phyloP scores from a whole-genome alignment of 2,888 invertebrate species.

The Loripinus fragilis region DNA sequence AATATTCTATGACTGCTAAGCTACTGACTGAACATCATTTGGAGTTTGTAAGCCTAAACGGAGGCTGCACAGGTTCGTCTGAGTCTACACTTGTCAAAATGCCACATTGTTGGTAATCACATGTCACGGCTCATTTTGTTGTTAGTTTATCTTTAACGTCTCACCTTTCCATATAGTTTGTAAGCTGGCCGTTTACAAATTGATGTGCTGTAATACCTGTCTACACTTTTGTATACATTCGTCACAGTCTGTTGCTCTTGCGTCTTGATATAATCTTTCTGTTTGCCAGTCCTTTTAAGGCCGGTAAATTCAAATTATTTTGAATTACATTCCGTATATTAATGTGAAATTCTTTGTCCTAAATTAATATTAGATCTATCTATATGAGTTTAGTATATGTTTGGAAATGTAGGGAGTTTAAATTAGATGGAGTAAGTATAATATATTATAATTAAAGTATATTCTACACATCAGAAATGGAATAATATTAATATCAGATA shows the following conservation, averaged over 20 bases:
- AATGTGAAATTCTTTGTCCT: background rate
- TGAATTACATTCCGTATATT: background rate
- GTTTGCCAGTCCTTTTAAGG: background rate
- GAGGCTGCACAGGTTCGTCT: too few species aligned
- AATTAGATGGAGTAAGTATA: slow-evolving; percentile 11
- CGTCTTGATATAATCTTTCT: background rate
- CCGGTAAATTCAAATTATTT: slow-evolving; percentile 11
- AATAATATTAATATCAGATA: background rate
- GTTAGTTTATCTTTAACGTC: background rate
- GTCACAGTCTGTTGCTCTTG: slow-evolving; percentile 1
- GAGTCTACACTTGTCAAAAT: too few species aligned
- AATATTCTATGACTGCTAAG: too few species aligned
- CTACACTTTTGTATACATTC: background rate
- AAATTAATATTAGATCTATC: background rate
- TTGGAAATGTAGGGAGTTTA: background rate
- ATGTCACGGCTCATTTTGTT: background rate
- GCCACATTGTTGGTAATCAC: too few species aligned
- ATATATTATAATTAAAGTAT: background rate
- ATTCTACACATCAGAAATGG: too few species aligned
- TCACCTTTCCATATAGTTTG: too few species aligned
- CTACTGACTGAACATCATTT: too few species aligned
- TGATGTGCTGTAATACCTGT: background rate
- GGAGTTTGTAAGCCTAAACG: too few species aligned
- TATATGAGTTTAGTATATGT: background rate
- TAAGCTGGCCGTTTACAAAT: background rate